Evolutionary conservation across 2,113 vertebrate species (phyloP).

Genomic region (Tiliqua scincoides): DNA sequence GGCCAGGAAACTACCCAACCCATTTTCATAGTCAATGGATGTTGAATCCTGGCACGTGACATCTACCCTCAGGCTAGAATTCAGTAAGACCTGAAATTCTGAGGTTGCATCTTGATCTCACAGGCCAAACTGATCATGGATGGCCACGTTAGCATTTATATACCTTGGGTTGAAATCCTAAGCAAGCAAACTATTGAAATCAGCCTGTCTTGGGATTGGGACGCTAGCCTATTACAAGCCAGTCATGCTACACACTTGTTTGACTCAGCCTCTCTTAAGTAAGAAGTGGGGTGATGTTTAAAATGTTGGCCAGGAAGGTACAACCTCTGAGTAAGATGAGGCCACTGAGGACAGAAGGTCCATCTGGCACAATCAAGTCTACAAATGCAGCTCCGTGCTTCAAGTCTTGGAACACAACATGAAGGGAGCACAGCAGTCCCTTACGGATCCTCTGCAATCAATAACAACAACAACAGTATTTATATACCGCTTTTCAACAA

Average conservation of each 20-base stretch:
- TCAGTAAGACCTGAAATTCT: background rate
- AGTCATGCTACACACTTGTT: background rate
- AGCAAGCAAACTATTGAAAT: background rate
- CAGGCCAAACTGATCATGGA: too few species aligned
- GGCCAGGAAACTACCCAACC: background rate
- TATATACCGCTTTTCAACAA: too few species aligned
- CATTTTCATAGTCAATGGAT: background rate
- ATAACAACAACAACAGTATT: too few species aligned
- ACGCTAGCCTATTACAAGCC: background rate
- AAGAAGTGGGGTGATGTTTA: background rate
- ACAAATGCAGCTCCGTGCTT: background rate
- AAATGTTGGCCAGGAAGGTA: background rate
- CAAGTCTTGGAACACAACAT: background rate
- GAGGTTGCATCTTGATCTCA: background rate
- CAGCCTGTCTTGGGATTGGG: background rate
- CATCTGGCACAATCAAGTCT: background rate
- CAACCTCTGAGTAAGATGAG: background rate
- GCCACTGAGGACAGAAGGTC: background rate
- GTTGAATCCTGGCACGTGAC: background rate
- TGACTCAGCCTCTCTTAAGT: background rate
- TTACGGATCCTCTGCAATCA: background rate
- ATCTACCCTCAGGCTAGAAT: background rate
- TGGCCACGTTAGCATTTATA: background rate
- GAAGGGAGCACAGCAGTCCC: background rate
- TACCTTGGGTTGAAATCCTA: background rate